A percentile compares a stretch with the other conserved stretches of the same genome.
Evolutionary conservation across 2,797 vertebrate genomes (phyloP).

Genomic region (Gobionotothen gibberifrons): DNA sequence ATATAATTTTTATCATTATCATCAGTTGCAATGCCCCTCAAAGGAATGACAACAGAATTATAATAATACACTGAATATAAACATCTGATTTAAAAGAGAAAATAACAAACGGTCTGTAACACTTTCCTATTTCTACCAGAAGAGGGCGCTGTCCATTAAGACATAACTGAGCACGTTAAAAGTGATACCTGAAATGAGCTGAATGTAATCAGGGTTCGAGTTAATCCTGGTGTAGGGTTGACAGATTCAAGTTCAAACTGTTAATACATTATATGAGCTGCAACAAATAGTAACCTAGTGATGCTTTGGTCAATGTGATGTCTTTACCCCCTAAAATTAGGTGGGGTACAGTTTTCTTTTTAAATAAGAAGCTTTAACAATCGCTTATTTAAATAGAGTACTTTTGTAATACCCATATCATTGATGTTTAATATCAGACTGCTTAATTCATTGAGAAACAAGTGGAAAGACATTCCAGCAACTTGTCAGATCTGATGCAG

Average conservation of each 20-base stretch:
- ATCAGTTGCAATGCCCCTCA: too few species aligned
- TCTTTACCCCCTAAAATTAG: not conserved
- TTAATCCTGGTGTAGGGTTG: not conserved
- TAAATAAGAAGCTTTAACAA: not conserved
- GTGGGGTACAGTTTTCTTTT: not conserved
- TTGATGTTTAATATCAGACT: not conserved
- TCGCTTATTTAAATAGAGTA: not conserved
- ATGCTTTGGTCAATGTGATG: not conserved
- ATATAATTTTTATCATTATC: too few species aligned
- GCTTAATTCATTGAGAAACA: not conserved
- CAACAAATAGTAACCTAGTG: not conserved
- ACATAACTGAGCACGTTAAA: slow-evolving; percentile 3
- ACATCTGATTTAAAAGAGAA: too few species aligned
- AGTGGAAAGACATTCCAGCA: not conserved
- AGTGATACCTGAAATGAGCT: not conserved
- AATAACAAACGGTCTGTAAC: not conserved
- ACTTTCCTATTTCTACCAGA: slow-evolving; percentile 60
- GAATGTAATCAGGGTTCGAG: not conserved
- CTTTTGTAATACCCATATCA: not conserved
- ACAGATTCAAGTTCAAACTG: not conserved
- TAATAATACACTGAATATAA: too few species aligned
- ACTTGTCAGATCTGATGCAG: not conserved
- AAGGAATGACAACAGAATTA: too few species aligned
- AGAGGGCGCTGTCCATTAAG: slow-evolving; percentile 75
- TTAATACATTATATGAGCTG: not conserved